Evolutionary conservation across 1,140 invertebrate genomes (phyloP).

Genomic region (Macrobrachium nipponense): DNA sequence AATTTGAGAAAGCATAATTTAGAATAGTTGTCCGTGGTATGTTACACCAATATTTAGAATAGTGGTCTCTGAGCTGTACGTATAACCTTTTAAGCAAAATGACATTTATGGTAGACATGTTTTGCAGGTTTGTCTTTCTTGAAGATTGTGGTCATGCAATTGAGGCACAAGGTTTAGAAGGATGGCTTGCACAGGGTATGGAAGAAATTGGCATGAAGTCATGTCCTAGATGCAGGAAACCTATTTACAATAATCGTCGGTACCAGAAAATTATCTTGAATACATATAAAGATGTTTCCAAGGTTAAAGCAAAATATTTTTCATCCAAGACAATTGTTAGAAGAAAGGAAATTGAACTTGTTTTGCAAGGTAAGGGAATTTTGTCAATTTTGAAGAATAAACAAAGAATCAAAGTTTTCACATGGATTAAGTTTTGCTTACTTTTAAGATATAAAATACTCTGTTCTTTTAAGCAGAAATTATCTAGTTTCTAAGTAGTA

Average conservation of each 20-base stretch:
- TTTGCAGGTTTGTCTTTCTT: constrained; percentile 73
- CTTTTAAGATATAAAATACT: no score
- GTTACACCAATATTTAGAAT: not conserved
- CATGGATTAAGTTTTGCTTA: no score
- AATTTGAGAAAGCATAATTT: no score
- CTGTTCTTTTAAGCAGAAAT: no score
- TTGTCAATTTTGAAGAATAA: not conserved
- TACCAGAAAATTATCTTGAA: constrained; percentile 75
- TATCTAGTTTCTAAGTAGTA: no score
- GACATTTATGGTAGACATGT: constrained; percentile 5
- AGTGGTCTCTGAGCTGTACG: not conserved
- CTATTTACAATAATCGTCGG: constrained; percentile 74
- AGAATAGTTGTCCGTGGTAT: no score
- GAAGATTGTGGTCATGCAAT: constrained; percentile 77
- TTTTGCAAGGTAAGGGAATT: constrained; percentile 27
- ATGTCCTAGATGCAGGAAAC: constrained; percentile 76
- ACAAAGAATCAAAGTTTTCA: no score
- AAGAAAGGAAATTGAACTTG: constrained; percentile 34
- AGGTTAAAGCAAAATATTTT: constrained; percentile 71
- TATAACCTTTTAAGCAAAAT: constrained; percentile 22
- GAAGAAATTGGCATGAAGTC: constrained; percentile 71
- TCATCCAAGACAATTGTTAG: constrained; percentile 54
- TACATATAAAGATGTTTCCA: constrained; percentile 72
- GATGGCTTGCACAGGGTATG: constrained; percentile 69
- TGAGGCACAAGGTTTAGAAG: constrained; percentile 68